Percentiles rank a stretch among this genome's conserved stretches.
Conservation (phyloP, 1,140 invertebrate genomes). For the Drosophila virilis region DNA sequence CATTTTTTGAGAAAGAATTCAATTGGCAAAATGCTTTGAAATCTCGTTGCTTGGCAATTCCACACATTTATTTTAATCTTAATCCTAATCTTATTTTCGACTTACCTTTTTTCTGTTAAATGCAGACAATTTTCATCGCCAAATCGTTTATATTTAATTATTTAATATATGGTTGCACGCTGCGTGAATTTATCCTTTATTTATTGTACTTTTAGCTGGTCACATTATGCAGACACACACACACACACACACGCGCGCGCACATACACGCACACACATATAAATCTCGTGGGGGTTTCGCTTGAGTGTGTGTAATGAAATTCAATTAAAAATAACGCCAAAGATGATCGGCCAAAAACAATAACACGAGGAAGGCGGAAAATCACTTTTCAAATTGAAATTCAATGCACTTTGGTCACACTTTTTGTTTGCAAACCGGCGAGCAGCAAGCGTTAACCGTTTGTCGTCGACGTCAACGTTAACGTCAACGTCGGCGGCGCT, state of each 20-base stretch:
- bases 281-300: slow-evolving; percentile 19
- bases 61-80: too few species aligned
- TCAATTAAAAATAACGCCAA: slow-evolving; percentile 58
- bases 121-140: background rate
- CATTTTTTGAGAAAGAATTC: too few species aligned
- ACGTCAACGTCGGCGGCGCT: slow-evolving; percentile 9
- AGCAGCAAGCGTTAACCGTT: slow-evolving; percentile 1
- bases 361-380: background rate
- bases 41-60: too few species aligned
- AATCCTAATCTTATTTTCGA: too few species aligned
- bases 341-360: slow-evolving; percentile 16
- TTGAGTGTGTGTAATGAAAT: slow-evolving; percentile 38
- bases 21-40: too few species aligned
- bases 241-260: background rate
- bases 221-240: slow-evolving; percentile 18
- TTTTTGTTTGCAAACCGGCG: slow-evolving; percentile 18
- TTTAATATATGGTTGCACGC: background rate
- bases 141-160: slow-evolving; percentile 11
- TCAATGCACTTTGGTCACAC: slow-evolving; percentile 59
- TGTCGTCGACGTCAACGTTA: slow-evolving; percentile 9
- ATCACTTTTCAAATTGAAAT: slow-evolving; percentile 35
- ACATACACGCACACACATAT: background rate
- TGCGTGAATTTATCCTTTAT: slow-evolving; percentile 58
- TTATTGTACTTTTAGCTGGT: slow-evolving; percentile 26
- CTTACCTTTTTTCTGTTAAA: slow-evolving; percentile 27